phyloP scores from a whole-genome alignment of 2,888 invertebrate genomes.

The Drosophila affinis region DNA sequence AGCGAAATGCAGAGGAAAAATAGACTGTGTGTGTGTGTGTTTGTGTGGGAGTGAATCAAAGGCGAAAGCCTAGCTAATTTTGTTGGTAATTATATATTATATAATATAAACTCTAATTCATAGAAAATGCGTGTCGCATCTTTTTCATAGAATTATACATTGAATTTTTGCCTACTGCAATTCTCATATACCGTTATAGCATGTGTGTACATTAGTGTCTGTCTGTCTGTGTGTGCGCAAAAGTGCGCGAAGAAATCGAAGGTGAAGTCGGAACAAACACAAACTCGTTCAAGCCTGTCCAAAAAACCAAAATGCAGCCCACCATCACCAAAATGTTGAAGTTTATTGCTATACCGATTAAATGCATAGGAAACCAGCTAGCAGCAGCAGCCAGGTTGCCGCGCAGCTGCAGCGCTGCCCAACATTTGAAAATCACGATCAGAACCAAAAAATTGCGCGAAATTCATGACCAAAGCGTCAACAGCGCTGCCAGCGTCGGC shows the following conservation, averaged over 20 bases:
- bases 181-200: slow-evolving; percentile 9
- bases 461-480: slow-evolving; percentile 69
- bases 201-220: background rate
- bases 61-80: too few relatives aligned
- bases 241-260: slow-evolving; percentile 31
- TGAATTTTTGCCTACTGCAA: background rate
- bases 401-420: slow-evolving; percentile 13
- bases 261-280: slow-evolving; percentile 31
- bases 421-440: slow-evolving; percentile 73
- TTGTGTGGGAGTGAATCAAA: too few relatives aligned
- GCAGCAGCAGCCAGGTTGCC: slow-evolving; percentile 20
- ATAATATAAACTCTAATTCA: too few relatives aligned
- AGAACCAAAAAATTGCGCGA: slow-evolving; percentile 49
- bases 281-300: slow-evolving; percentile 23
- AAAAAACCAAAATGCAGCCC: slow-evolving; percentile 28
- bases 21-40: too few relatives aligned
- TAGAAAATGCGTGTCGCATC: too few relatives aligned
- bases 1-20: too few relatives aligned
- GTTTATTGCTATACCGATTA: slow-evolving; percentile 75
- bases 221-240: background rate
- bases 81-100: too few relatives aligned
- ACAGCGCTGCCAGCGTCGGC: slow-evolving; percentile 24
- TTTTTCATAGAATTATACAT: too few relatives aligned
- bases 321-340: slow-evolving; percentile 66
- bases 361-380: slow-evolving; percentile 42